Evolutionary conservation across 2,113 vertebrate genomes (phyloP).

Genomic region (Oryzias melastigma): DNA sequence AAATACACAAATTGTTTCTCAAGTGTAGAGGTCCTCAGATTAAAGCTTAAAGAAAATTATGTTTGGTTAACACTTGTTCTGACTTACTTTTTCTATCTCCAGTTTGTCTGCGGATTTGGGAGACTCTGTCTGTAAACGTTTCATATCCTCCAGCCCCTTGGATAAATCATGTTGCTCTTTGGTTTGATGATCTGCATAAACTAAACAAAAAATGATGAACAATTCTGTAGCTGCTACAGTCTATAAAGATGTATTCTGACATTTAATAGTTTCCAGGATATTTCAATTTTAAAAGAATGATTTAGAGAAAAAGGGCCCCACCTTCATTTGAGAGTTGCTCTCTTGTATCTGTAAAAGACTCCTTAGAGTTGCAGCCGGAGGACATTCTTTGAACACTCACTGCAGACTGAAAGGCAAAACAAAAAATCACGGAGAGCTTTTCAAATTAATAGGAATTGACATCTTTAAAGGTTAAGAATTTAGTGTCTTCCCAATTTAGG

Average conservation of each 20-base stretch:
- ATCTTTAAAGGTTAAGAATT: no score
- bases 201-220: background rate
- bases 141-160: constrained; percentile 37
- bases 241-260: no score
- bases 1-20: no score
- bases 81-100: constrained; percentile 56
- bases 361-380: constrained; percentile 43
- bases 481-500: no score
- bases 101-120: constrained; percentile 26
- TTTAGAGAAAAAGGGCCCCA: background rate
- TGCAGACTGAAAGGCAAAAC: background rate
- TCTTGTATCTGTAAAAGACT: constrained; percentile 23
- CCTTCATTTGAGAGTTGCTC: constrained; percentile 31
- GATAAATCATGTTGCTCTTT: constrained; percentile 54
- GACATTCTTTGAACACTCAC: constrained; percentile 51
- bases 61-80: constrained; percentile 2
- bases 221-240: no score
- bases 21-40: no score
- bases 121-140: background rate
- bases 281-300: no score
- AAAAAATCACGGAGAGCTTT: no score
- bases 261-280: no score
- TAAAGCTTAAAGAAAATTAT: background rate
- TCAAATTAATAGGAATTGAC: background rate
- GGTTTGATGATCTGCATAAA: constrained; percentile 14